A percentile compares a stretch with the other conserved stretches of the same genome.
phyloP scores from a whole-genome alignment of 2,797 vertebrate genomes.

The Pristis pectinata region DNA sequence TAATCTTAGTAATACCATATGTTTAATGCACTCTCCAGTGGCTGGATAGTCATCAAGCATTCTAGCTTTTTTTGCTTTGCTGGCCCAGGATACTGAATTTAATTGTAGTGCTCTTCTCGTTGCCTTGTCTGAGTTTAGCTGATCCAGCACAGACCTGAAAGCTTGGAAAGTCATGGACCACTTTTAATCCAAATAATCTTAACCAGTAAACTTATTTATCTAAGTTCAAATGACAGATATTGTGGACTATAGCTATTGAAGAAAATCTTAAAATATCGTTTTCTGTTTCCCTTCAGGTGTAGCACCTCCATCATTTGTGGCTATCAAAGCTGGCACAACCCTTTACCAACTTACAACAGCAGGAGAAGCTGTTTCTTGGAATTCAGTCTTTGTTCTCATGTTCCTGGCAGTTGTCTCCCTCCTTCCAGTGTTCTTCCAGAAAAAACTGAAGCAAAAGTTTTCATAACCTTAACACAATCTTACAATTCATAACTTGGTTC shows the following conservation, averaged over 20 bases:
- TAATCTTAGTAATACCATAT: too few species aligned
- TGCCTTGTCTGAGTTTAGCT: too few species aligned
- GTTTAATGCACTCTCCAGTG: not conserved
- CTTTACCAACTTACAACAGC: slow-evolving; percentile 95
- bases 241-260: not conserved
- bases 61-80: not conserved
- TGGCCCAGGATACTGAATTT: not conserved
- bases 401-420: slow-evolving; percentile 86
- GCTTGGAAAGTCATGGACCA: not conserved
- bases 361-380: slow-evolving; percentile 96
- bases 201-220: not conserved
- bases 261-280: not conserved
- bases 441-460: slow-evolving; percentile 89
- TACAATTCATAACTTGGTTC: not conserved
- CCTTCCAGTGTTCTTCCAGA: slow-evolving; percentile 88
- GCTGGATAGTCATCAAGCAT: not conserved
- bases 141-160: not conserved
- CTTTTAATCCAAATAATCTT: not conserved
- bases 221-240: not conserved
- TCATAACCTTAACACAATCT: slow-evolving; percentile 41
- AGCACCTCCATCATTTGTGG: slow-evolving; percentile 93
- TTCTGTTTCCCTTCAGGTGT: slow-evolving; percentile 65
- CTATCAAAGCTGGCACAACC: slow-evolving; percentile 95
- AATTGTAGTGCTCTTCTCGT: not conserved
- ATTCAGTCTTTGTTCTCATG: slow-evolving; percentile 85